These are phyloP conservation scores for Ectemnius cavifrons DNA, from an alignment of 2,888 invertebrate species.

Conservation along the genomic window DNA sequence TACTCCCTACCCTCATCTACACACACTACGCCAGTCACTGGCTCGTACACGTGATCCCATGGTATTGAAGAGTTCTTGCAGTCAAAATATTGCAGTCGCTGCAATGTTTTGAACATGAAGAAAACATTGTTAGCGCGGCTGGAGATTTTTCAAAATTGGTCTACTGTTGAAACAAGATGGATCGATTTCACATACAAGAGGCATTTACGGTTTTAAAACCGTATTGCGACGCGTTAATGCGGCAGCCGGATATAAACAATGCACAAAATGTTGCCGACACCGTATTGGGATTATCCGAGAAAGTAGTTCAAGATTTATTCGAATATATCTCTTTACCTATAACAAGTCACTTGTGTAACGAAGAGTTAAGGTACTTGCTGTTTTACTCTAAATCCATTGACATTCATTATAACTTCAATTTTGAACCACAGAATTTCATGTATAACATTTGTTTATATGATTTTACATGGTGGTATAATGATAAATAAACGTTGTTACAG, in stretches of 20 bases:
- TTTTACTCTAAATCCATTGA: neutral
- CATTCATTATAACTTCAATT: neutral
- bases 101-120: no score
- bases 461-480: neutral
- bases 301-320: conserved; percentile 79
- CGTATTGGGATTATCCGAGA: conserved; percentile 75
- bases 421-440: neutral
- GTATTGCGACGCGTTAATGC: conserved; percentile 80
- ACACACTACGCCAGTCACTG: no score
- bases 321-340: conserved; percentile 81
- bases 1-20: no score
- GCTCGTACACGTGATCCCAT: no score
- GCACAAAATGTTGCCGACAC: conserved; percentile 72
- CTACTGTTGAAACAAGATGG: conserved; percentile 50
- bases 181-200: conserved; percentile 48
- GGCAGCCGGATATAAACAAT: conserved; percentile 77
- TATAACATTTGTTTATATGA: neutral
- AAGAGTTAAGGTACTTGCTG: conserved; percentile 63
- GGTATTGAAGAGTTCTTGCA: no score
- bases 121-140: no score
- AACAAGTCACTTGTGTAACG: conserved; percentile 69
- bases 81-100: no score
- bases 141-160: no score
- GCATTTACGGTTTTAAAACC: conserved; percentile 78
- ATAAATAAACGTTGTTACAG: conserved; percentile 64